Evolutionary conservation across 1,140 invertebrate genomes (phyloP).

Genomic region (Zaprionus capensis): DNA sequence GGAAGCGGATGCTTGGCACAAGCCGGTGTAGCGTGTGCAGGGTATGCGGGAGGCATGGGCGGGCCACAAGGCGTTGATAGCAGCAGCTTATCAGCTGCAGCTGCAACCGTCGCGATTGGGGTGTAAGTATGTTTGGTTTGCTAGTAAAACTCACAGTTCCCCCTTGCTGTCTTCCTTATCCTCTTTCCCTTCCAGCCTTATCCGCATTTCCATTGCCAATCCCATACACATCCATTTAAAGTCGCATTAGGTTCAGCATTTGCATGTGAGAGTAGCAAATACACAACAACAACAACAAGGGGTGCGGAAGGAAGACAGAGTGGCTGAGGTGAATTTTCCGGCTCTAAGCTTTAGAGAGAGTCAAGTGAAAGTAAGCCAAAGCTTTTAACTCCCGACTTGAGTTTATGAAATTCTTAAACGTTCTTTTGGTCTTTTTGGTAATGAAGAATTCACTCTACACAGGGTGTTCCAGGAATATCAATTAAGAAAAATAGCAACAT

Average conservation of each 20-base stretch:
- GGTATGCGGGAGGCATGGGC: slow-evolving; percentile 1
- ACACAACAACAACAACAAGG: not conserved
- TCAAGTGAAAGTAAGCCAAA: slow-evolving; percentile 66
- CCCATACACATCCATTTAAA: slow-evolving; percentile 61
- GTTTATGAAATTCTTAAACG: not conserved
- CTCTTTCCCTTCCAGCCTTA: not conserved
- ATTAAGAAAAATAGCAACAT: not conserved
- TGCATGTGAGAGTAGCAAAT: slow-evolving; percentile 19
- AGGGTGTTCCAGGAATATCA: not conserved
- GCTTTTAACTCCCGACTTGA: slow-evolving; percentile 32
- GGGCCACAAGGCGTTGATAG: slow-evolving; percentile 68
- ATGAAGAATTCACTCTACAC: not conserved
- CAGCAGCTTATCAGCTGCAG: slow-evolving; percentile 67
- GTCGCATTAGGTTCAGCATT: slow-evolving; percentile 49
- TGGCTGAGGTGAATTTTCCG: not conserved
- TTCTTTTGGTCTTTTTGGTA: not conserved
- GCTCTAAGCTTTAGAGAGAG: slow-evolving; percentile 21
- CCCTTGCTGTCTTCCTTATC: not conserved
- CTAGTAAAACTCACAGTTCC: too few relatives aligned
- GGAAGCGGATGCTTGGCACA: slow-evolving; percentile 70
- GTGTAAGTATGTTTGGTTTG: not conserved
- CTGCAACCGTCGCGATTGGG: not conserved
- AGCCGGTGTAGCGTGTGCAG: not conserved
- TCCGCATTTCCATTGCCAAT: slow-evolving; percentile 3
- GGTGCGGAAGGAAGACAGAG: not conserved